Evolutionary conservation across 1,140 invertebrate genomes (phyloP).

Genomic region (Diachasma alloeum): DNA sequence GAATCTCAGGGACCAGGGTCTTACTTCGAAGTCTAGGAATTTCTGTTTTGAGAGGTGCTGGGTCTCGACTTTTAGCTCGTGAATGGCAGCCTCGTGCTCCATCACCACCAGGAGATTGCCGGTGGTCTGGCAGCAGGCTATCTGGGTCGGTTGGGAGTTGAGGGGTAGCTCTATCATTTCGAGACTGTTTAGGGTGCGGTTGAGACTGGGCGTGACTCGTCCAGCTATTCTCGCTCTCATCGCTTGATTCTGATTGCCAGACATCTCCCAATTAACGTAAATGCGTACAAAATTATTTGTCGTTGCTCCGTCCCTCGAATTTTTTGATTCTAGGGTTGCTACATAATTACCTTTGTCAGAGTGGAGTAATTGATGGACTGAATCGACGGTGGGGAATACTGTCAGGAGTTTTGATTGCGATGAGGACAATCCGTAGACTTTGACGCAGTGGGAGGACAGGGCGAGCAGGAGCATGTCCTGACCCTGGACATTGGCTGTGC

Average conservation of each 20-base stretch:
- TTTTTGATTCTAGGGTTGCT: constrained; percentile 71
- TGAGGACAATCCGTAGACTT: constrained; percentile 68
- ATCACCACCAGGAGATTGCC: constrained; percentile 71
- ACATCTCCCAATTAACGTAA: constrained; percentile 71
- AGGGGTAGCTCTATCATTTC: constrained; percentile 77
- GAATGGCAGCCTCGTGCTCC: constrained; percentile 66
- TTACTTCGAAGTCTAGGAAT: constrained; percentile 74
- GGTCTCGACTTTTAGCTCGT: constrained; percentile 69
- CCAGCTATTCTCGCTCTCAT: constrained; percentile 77
- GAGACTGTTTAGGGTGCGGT: constrained; percentile 66
- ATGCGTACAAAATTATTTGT: constrained; percentile 70
- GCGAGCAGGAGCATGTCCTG: constrained; percentile 68
- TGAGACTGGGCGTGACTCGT: constrained; percentile 71
- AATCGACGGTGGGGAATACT: constrained; percentile 72
- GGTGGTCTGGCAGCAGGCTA: constrained; percentile 72
- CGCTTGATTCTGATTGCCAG: constrained; percentile 65
- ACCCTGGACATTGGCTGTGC: constrained; percentile 61
- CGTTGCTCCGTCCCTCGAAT: constrained; percentile 63
- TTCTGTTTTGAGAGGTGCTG: constrained; percentile 72
- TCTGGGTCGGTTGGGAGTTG: constrained; percentile 65
- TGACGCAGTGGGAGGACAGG: constrained; percentile 69
- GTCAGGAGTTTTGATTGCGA: constrained; percentile 63
- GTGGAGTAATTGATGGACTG: constrained; percentile 69
- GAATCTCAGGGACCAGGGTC: constrained; percentile 64
- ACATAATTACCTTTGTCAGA: constrained; percentile 71